phyloP scores from a whole-genome alignment of 2,113 vertebrate genomes.

The Seriola aureovittata region DNA sequence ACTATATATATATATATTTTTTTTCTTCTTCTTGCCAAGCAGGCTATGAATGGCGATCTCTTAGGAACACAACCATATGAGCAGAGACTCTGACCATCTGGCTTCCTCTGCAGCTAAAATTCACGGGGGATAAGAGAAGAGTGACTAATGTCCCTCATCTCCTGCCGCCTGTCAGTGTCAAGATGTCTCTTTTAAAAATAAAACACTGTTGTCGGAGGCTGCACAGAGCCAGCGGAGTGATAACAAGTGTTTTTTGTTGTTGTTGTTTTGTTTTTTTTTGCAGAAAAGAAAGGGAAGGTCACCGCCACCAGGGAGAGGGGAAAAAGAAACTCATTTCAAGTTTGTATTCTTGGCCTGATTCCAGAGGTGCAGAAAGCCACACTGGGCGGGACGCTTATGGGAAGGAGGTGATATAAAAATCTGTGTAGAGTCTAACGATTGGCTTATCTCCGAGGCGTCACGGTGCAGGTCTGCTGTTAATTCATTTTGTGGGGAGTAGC shows the following conservation, averaged over 20 bases:
- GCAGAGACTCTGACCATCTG: slow-evolving; percentile 78
- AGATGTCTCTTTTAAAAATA: slow-evolving; percentile 77
- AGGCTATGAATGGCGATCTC: slow-evolving; percentile 61
- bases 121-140: slow-evolving; percentile 52
- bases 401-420: slow-evolving; percentile 39
- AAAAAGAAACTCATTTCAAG: slow-evolving; percentile 21
- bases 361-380: slow-evolving; percentile 32
- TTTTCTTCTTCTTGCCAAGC: slow-evolving; percentile 4
- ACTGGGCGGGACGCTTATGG: slow-evolving; percentile 35
- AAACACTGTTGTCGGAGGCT: slow-evolving; percentile 57
- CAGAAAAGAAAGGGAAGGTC: slow-evolving; percentile 14
- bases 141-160: slow-evolving; percentile 65
- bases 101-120: slow-evolving; percentile 60
- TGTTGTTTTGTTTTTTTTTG: not conserved
- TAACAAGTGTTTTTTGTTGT: not conserved
- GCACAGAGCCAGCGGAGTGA: slow-evolving; percentile 7
- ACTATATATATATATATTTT: not conserved
- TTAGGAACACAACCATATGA: slow-evolving; percentile 70
- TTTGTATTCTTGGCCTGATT: slow-evolving; percentile 38
- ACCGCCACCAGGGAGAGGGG: slow-evolving; percentile 4
- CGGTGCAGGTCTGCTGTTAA: slow-evolving; percentile 41
- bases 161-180: slow-evolving; percentile 68
- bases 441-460: slow-evolving; percentile 48
- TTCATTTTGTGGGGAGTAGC: slow-evolving; percentile 37
- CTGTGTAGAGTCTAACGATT: slow-evolving; percentile 48